These are phyloP conservation scores for Parotocinclus haroldoi DNA, from an alignment of 2,797 vertebrate genomes.

Conservation along the genomic window DNA sequence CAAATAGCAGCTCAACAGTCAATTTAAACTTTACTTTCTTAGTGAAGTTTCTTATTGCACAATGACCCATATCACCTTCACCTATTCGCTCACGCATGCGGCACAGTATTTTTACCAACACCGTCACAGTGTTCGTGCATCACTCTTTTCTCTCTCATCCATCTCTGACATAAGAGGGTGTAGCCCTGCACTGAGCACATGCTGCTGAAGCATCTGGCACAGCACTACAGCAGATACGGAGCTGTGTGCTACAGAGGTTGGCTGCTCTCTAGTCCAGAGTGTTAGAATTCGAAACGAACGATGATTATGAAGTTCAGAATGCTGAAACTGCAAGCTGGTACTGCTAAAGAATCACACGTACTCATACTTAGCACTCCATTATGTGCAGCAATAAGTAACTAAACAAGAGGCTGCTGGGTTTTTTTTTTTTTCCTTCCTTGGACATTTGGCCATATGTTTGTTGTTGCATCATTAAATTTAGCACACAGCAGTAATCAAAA, in stretches of 20 bases:
- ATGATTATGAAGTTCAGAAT: too few relatives aligned
- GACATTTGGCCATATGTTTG: too few relatives aligned
- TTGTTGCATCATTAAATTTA: too few relatives aligned
- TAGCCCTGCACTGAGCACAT: conserved; percentile 65
- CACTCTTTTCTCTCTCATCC: conserved; percentile 1
- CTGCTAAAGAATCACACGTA: too few relatives aligned
- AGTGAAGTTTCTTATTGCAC: background rate
- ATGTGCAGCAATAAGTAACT: too few relatives aligned
- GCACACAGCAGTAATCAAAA: too few relatives aligned
- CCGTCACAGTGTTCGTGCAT: background rate
- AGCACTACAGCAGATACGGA: conserved; percentile 35
- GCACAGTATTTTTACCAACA: background rate
- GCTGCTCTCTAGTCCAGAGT: background rate
- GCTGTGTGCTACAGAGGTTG: background rate
- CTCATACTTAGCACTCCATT: too few relatives aligned
- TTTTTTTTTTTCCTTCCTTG: too few relatives aligned
- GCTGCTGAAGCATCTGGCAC: conserved; percentile 66
- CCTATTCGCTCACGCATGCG: background rate
- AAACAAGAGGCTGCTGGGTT: too few relatives aligned
- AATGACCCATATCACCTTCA: conserved; percentile 5
- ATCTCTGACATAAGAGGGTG: conserved; percentile 55
- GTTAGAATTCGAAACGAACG: background rate
- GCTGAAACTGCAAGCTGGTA: too few relatives aligned
- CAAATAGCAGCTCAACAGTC: background rate
- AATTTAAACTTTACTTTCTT: background rate